Percentiles rank a stretch among this genome's conserved stretches.
These are phyloP conservation scores for Tribolium freemani DNA, from an alignment of 2,888 invertebrate species.

Conservation along the genomic window DNA sequence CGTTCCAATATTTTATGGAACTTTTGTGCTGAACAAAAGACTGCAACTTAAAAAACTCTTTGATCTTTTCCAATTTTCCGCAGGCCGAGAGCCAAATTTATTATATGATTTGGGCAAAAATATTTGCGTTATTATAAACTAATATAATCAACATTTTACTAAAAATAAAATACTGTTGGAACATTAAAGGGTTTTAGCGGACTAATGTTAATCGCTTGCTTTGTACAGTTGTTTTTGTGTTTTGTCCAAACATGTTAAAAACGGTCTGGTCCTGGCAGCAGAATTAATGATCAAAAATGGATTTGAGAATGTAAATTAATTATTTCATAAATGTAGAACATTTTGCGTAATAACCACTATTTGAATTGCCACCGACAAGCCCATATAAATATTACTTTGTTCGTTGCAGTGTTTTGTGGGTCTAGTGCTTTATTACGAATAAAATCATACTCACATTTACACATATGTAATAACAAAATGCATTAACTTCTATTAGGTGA, in stretches of 20 bases:
- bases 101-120: neutral
- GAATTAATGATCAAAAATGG: slow-evolving; percentile 15
- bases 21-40: slow-evolving; percentile 3
- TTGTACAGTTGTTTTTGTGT: neutral
- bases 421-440: neutral
- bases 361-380: neutral
- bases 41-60: neutral
- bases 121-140: neutral
- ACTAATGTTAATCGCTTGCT: slow-evolving; percentile 4
- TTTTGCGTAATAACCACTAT: neutral
- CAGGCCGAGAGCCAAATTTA: neutral
- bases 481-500: no score
- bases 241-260: slow-evolving; percentile 19
- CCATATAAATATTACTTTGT: neutral
- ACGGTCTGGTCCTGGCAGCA: slow-evolving; percentile 12
- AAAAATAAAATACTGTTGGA: neutral
- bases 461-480: no score
- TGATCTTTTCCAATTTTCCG: slow-evolving; percentile 6
- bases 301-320: slow-evolving; percentile 21
- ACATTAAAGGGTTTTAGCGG: neutral
- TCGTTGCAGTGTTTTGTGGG: neutral
- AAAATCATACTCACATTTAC: neutral
- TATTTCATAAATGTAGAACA: slow-evolving; percentile 9
- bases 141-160: neutral
- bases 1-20: neutral